These are phyloP conservation scores for Sorex fumeus DNA, from an alignment of 2,113 vertebrate species.

Conservation along the genomic window DNA sequence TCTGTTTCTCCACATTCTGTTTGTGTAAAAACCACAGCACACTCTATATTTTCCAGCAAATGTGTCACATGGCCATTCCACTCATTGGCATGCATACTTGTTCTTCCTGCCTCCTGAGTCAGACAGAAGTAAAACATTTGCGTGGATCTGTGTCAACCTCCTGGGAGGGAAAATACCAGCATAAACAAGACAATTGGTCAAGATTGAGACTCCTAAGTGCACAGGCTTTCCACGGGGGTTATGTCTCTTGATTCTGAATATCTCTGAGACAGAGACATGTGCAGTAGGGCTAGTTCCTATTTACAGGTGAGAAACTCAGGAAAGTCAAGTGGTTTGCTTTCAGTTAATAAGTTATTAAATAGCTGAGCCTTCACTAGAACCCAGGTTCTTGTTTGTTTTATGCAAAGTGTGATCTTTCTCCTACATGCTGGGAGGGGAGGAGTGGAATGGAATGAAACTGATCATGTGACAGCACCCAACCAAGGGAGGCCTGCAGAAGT, in stretches of 20 bases:
- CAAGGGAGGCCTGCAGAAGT: neutral
- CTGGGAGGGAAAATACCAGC: slow-evolving; percentile 49
- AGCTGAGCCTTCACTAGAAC: neutral
- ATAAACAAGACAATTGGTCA: slow-evolving; percentile 41
- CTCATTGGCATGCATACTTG: slow-evolving; percentile 35
- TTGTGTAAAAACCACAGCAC: slow-evolving; percentile 6
- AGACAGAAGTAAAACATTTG: slow-evolving; percentile 38
- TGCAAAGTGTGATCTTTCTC: slow-evolving; percentile 33
- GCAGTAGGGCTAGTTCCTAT: neutral
- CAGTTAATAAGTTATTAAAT: slow-evolving; percentile 64
- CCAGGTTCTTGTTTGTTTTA: slow-evolving; percentile 18
- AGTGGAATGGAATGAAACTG: neutral
- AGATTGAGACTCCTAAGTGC: neutral
- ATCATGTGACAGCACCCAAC: neutral
- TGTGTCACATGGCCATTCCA: slow-evolving; percentile 28
- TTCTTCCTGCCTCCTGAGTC: slow-evolving; percentile 64
- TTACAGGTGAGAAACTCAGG: neutral
- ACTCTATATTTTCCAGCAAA: slow-evolving; percentile 38
- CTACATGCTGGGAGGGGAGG: neutral
- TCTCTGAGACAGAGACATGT: neutral
- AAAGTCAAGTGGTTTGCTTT: slow-evolving; percentile 29
- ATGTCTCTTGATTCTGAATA: neutral
- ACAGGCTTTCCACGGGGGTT: neutral
- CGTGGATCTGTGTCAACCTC: slow-evolving; percentile 41
- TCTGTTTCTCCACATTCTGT: neutral